Base-by-base conservation (phyloP, 1,140 invertebrate species). In the Drusus annulatus region DNA sequence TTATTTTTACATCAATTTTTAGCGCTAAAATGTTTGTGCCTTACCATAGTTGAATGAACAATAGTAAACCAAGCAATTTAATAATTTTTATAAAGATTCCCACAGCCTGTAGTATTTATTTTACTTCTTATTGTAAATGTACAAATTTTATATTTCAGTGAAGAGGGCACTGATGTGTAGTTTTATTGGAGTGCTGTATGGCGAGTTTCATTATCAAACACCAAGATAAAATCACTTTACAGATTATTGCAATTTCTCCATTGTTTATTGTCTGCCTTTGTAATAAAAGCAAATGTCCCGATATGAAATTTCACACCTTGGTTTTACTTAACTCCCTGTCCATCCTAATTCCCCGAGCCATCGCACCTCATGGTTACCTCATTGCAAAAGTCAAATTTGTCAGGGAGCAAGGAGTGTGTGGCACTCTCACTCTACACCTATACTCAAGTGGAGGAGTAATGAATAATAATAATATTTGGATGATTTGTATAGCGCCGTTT, bases 251-350 rank as follows among this genome's bases (percentile, higher is more conserved):
- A 69, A 68, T 76, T 81, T 81, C 50, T 81, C 58, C 16, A 81
- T 81, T 79, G 71, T 78, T 79, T 81, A 65, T 71, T 82, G 69
- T 79, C 74, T 80, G 78, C 78, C 78, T 80, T 76, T 78, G 51
- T 77, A 80, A 82, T 78, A 74, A 82, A 82, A 76, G 74, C 81
- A 78, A 78, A 80, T 82, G 81, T 82, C 81, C 81, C 78, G 65
- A 80, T 77, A 79, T 76, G 23, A 28, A 77, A 77, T 68, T 80
- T 58, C 17, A 51, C 23, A 58, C 2, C 65, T 16, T 56, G 7
- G 54, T 74, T 74, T 74, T 58, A 54, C 23, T 74, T 74, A 28
- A n/a, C 58, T 54, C 51, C 25, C 17, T 19, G 15, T 76, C 74
- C 74, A 36, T 7, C 36, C 36, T 10, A 13, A n/a, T 8, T 13